Percentiles rank a stretch among this genome's conserved stretches.
phyloP scores from a whole-genome alignment of 2,888 invertebrate genomes.

The Napeogenes inachia region DNA sequence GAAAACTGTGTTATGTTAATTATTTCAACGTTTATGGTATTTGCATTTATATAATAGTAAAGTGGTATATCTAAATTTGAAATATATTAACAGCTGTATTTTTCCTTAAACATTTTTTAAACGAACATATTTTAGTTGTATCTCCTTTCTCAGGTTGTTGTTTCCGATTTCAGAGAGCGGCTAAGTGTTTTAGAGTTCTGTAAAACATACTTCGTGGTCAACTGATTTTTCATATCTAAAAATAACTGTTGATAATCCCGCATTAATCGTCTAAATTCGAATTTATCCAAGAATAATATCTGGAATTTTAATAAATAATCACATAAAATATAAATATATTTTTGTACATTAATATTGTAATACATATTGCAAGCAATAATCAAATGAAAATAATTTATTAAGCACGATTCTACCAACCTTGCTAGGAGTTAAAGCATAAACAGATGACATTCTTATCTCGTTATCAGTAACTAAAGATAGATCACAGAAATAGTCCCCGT shows the following conservation, averaged over 20 bases:
- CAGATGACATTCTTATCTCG: slow-evolving; percentile 34
- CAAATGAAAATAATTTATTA: neutral
- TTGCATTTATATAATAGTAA: too few species aligned
- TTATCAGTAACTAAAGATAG: slow-evolving; percentile 41
- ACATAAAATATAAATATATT: too few species aligned
- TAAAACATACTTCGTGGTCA: slow-evolving; percentile 20
- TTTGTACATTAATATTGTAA: too few species aligned
- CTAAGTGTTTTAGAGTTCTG: slow-evolving; percentile 1
- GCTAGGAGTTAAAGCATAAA: slow-evolving; percentile 36
- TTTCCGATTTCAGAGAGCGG: neutral
- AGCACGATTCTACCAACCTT: slow-evolving; percentile 31
- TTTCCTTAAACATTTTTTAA: too few species aligned
- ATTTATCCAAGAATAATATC: slow-evolving; percentile 38
- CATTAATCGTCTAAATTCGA: slow-evolving; percentile 37
- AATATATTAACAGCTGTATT: too few species aligned
- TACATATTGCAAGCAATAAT: neutral
- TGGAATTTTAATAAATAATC: slow-evolving; percentile 20
- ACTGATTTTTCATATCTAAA: slow-evolving; percentile 27
- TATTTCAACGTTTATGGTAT: too few species aligned
- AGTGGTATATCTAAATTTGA: too few species aligned
- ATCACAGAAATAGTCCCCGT: slow-evolving; percentile 44
- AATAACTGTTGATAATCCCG: slow-evolving; percentile 32
- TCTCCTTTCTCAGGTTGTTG: neutral
- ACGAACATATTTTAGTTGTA: too few species aligned
- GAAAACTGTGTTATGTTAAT: too few species aligned